Conservation (phyloP, 2,888 invertebrate species). For the Dynastes tityus region DNA sequence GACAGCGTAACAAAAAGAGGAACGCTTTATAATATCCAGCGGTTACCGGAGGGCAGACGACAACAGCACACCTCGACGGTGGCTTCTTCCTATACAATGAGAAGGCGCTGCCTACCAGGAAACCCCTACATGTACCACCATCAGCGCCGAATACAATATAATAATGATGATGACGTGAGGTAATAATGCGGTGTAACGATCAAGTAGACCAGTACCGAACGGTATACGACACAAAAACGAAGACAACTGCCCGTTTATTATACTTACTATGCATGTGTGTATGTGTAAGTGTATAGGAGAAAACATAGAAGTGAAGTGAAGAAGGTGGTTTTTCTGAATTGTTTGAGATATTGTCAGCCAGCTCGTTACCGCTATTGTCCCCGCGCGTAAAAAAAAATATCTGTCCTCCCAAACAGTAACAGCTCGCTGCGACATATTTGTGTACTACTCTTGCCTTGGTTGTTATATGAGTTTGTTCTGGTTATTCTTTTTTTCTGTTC, state of each 20-base stretch:
- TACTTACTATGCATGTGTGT: not conserved
- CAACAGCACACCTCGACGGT: slow-evolving; percentile 22
- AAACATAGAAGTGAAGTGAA: not conserved
- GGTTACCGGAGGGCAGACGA: slow-evolving; percentile 6
- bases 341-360: slow-evolving; percentile 52
- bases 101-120: slow-evolving; percentile 28
- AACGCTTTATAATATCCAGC: not conserved
- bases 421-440: slow-evolving; percentile 26
- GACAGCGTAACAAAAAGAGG: not conserved
- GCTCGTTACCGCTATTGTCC: slow-evolving; percentile 39
- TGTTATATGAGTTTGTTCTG: not conserved
- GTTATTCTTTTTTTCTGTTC: not conserved
- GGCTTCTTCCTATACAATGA: too few species aligned
- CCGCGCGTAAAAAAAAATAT: slow-evolving; percentile 37
- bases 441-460: slow-evolving; percentile 1
- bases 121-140: slow-evolving; percentile 32
- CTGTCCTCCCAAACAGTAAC: slow-evolving; percentile 45
- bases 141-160: slow-evolving; percentile 18
- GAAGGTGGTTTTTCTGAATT: slow-evolving; percentile 48
- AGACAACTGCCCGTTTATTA: slow-evolving; percentile 14
- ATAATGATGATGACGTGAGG: slow-evolving; percentile 35
- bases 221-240: slow-evolving; percentile 14
- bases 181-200: slow-evolving; percentile 45
- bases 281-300: slow-evolving; percentile 10
- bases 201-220: slow-evolving; percentile 29